Percentiles rank a stretch among this genome's conserved stretches.
Conservation (phyloP, 2,113 vertebrate genomes). For the Porphyrio hochstetteri region DNA sequence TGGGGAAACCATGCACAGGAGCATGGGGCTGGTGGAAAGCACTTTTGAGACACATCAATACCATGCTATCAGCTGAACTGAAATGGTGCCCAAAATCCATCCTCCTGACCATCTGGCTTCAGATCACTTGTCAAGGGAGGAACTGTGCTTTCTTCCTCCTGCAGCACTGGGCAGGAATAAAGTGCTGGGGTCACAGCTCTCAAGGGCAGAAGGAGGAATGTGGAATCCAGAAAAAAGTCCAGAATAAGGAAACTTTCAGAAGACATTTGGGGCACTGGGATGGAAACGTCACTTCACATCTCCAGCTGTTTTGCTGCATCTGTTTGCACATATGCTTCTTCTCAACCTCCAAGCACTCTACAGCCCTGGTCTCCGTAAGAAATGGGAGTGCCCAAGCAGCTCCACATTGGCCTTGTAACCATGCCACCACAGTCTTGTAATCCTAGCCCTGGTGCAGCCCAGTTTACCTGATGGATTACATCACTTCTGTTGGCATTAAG, state of each 20-base stretch:
- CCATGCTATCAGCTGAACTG: not conserved
- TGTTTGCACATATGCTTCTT: not conserved
- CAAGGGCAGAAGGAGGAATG: not conserved
- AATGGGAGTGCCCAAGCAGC: not conserved
- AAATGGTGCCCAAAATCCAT: not conserved
- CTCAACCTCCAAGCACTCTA: rapidly evolving
- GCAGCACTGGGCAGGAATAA: not conserved
- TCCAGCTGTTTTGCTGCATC: not conserved
- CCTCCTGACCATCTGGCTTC: not conserved
- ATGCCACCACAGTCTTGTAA: not conserved
- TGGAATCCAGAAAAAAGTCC: not conserved
- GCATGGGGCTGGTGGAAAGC: not conserved
- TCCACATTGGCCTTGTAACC: not conserved
- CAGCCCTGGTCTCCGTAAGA: rapidly evolving
- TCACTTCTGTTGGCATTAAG: not conserved
- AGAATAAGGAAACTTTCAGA: not conserved
- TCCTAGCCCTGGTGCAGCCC: not conserved
- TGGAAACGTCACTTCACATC: not conserved
- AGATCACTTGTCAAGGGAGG: not conserved
- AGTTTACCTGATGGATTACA: not conserved
- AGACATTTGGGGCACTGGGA: not conserved
- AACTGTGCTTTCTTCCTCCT: not conserved
- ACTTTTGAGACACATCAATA: not conserved
- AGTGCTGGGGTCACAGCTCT: not conserved
- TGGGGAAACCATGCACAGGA: not conserved